Percentiles rank a stretch among this genome's conserved stretches.
These are phyloP conservation scores for Acromyrmex charruanus DNA, from an alignment of 1,140 invertebrate genomes.

Conservation along the genomic window DNA sequence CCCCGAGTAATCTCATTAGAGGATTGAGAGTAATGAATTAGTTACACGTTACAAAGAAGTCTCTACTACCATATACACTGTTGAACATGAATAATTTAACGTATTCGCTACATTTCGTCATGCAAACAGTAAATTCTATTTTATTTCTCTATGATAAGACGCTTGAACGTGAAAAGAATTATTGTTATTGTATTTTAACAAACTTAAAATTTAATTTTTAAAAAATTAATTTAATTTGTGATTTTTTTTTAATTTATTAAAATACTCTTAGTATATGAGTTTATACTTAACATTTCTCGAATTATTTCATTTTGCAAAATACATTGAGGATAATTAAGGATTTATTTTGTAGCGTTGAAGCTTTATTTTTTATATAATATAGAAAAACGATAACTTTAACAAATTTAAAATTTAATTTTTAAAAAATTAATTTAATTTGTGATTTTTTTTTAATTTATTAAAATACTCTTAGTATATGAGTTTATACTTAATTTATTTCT, in stretches of 20 bases:
- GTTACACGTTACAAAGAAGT: constrained; percentile 28
- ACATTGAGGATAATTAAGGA: not conserved
- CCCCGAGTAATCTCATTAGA: constrained; percentile 56
- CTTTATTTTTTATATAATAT: not conserved
- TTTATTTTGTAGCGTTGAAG: not conserved
- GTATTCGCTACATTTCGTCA: constrained; percentile 40
- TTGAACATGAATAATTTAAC: constrained; percentile 58
- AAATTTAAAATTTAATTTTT: not conserved
- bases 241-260: too few species aligned
- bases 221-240: too few species aligned
- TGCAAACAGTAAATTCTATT: not conserved
- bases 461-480: not conserved
- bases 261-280: too few species aligned
- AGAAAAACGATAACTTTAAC: not conserved
- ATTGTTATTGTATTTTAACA: not conserved
- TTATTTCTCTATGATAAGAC: not conserved
- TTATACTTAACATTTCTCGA: too few species aligned
- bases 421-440: too few species aligned
- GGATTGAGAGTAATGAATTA: constrained; percentile 63
- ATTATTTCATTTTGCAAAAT: constrained; percentile 11
- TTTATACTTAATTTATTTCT: too few species aligned
- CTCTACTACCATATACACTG: constrained; percentile 25
- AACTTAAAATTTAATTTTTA: too few species aligned
- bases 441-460: not conserved
- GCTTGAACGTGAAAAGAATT: not conserved